Percentiles rank a stretch among this genome's conserved stretches.
Evolutionary conservation across 2,113 vertebrate genomes (phyloP).

Genomic region (Nibea coibor): DNA sequence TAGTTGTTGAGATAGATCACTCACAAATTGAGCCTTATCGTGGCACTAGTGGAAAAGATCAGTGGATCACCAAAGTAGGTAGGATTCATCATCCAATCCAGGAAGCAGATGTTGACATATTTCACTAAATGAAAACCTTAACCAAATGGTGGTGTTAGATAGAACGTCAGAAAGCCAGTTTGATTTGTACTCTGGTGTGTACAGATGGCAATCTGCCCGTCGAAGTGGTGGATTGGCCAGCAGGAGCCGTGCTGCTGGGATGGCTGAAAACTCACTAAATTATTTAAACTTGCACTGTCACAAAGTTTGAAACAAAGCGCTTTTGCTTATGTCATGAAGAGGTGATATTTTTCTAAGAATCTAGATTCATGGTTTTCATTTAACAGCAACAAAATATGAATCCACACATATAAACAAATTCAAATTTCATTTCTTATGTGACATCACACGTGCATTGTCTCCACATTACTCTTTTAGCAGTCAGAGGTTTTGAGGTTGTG

Average conservation of each 20-base stretch:
- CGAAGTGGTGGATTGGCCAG: background rate
- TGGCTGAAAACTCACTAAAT: background rate
- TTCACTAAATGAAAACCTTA: too few species aligned
- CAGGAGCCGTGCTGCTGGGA: background rate
- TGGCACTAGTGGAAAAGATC: background rate
- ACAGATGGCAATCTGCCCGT: too few species aligned
- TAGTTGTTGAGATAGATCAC: too few species aligned
- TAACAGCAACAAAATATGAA: background rate
- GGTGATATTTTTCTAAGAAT: background rate
- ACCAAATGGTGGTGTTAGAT: too few species aligned
- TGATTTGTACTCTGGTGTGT: too few species aligned
- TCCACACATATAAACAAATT: background rate
- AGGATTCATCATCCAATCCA: background rate
- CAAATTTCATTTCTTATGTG: background rate
- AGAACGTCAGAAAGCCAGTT: too few species aligned
- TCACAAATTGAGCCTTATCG: background rate
- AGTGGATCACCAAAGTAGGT: background rate
- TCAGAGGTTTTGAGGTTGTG: constrained; percentile 24
- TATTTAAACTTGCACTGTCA: background rate
- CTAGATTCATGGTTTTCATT: background rate
- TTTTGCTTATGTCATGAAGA: background rate
- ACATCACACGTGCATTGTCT: background rate
- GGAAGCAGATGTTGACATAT: too few species aligned
- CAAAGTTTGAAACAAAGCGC: background rate
- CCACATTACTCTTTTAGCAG: constrained; percentile 2